A percentile compares a stretch with the other conserved stretches of the same genome.
phyloP scores from a whole-genome alignment of 2,888 invertebrate genomes.

The Hybos culiciformis region DNA sequence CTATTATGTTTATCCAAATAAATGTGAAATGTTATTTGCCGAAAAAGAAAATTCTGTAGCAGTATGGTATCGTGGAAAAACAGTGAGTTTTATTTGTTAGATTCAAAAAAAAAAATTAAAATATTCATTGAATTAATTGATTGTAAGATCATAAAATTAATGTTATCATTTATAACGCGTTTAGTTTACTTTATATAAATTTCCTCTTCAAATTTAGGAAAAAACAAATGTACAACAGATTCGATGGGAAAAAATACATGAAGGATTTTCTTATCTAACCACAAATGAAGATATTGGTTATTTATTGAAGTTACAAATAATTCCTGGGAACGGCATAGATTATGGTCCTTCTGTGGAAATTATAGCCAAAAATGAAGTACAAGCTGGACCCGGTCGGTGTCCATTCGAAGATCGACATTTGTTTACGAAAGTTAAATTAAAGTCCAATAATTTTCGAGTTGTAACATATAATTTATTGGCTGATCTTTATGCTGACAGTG shows the following conservation, averaged over 20 bases:
- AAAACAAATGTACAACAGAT: no score
- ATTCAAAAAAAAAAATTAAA: not conserved
- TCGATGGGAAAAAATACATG: constrained; percentile 50
- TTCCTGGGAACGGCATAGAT: constrained; percentile 39
- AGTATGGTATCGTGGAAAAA: constrained; percentile 50
- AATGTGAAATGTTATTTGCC: constrained; percentile 51
- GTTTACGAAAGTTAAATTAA: constrained; percentile 48
- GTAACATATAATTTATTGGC: constrained; percentile 85
- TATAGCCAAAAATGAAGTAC: constrained; percentile 44
- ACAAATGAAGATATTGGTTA: constrained; percentile 47
- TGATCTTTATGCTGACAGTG: constrained; percentile 79
- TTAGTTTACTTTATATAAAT: no score
- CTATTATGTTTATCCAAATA: constrained; percentile 60
- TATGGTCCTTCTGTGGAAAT: constrained; percentile 49
- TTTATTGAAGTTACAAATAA: constrained; percentile 44
- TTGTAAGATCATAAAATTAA: constrained; percentile 17
- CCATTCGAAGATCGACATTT: constrained; percentile 69
- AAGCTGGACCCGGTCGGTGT: constrained; percentile 62
- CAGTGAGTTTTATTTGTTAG: constrained; percentile 15
- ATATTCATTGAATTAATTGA: not conserved
- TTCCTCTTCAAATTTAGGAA: no score
- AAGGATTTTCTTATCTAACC: constrained; percentile 47
- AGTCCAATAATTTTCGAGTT: constrained; percentile 44
- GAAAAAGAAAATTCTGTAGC: constrained; percentile 43
- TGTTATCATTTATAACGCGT: no score